Conservation (phyloP, 2,888 invertebrate genomes). For the Neoaliturus tenellus region DNA sequence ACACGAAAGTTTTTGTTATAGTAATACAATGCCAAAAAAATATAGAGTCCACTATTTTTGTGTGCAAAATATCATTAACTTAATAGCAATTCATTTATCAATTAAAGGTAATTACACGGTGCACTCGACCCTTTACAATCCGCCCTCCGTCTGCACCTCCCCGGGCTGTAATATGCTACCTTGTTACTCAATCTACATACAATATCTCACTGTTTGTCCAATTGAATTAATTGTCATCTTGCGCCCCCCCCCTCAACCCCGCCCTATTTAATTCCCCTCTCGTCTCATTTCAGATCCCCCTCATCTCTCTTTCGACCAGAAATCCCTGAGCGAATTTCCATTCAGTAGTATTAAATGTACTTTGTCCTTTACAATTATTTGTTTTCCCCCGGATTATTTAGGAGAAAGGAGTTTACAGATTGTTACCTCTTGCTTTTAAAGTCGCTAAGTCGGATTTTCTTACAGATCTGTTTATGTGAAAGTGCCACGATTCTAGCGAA, state of each 20-base stretch:
- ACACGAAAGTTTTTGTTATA: too few species aligned
- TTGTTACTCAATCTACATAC: slow-evolving; percentile 17
- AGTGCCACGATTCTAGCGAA: too few species aligned
- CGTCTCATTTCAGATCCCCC: not conserved
- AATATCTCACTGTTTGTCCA: not conserved
- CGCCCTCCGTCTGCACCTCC: not conserved
- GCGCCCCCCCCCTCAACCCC: not conserved
- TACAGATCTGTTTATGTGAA: too few species aligned
- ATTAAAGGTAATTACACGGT: too few species aligned
- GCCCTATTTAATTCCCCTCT: not conserved
- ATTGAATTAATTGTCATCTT: slow-evolving; percentile 26
- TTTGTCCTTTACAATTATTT: not conserved
- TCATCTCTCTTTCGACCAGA: not conserved
- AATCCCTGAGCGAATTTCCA: too few species aligned
- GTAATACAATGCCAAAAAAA: too few species aligned
- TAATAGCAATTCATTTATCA: too few species aligned
- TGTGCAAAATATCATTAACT: too few species aligned
- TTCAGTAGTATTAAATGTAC: slow-evolving; percentile 8
- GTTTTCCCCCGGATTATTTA: not conserved
- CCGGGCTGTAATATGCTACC: not conserved
- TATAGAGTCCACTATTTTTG: too few species aligned
- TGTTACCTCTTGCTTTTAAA: not conserved
- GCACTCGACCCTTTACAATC: not conserved
- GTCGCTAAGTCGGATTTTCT: not conserved
- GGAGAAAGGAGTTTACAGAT: not conserved